Base-by-base conservation (phyloP, 1,140 invertebrate genomes). In the Meloidogyne floridensis region DNA sequence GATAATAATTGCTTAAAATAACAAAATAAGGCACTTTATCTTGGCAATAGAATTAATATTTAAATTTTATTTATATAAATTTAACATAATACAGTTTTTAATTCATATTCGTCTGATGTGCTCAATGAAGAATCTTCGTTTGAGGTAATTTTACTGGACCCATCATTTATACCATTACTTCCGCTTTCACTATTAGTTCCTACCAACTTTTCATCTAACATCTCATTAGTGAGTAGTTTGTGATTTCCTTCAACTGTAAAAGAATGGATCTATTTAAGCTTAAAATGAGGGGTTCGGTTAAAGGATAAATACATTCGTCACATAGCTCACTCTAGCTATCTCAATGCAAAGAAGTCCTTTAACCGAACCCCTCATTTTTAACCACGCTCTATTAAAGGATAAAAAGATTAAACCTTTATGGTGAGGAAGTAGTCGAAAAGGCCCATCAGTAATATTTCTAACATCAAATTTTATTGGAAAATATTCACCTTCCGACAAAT, bases 401-500 rank as follows among this genome's bases (percentile, higher is more conserved):
- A 32, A 32, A 32, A 47, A 47, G 4, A 47, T 47, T 6, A 74
- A 47, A 47, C 43, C 43, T 32, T 74, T 47, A 51, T 74, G 18
- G 15, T 7, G 15, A 15, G 72, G 10, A 72, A 32, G 11, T 9
- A 72, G 10, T 42, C 71, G 13, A 80, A 8, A 51, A 70, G 80
- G 32, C 5, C 47, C 51, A 83, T 70, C 53, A 13, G 20, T 43
- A 43, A 32, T 42, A 2, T 69, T 69, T 18, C 56, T 54, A 32
- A 15, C 4, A 32, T 69, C 75, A 15, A 54, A 53, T 7, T 15
- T 54, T 42, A 79, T 32, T 20, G 32, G 77, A 70, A 79, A 79
- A 32, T 43, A 20, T n/a, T 79, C 74, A 18, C 78, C 83, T 18
- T 78, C 77, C 42, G 77, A 53, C 18, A 79, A 15, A 32, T 56